Evolutionary conservation across 2,797 vertebrate genomes (phyloP), one percentile per base, ranked within the genome.

Genomic region (Bothrops alternatus): DNA sequence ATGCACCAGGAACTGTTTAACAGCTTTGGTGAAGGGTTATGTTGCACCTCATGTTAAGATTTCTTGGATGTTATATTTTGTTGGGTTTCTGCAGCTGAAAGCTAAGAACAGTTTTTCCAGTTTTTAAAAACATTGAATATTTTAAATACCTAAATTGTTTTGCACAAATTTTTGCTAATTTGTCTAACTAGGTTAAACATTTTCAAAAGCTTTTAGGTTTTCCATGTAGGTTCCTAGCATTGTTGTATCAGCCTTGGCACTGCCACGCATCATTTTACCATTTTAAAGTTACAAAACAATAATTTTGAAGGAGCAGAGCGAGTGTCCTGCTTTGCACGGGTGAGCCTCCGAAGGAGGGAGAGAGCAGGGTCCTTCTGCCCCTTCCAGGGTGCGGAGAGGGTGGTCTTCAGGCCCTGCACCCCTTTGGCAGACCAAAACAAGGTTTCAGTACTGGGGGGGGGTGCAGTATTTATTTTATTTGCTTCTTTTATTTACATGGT

Each of bases 11-110:
- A 97, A 97, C 98, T 98, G 97, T 98, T 98, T 98, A 98, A 98
- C 98, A 98, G 98, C 98, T 98, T 98, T 98, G 97, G 98, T 97
- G 97, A 98, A 98, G 98, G 98, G 98, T 98, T 98, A 98, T 98
- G 97, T 98, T 97, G 97, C 98, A 98, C 98, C 98, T 98, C 98
- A 97, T 98, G 98, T 97, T 98, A 98, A 98, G 97, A 98, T 98
- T 98, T 97, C 98, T 98, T 98, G 97, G 97, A 98, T 98, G 97
- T 98, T 98, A 98, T 97, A 98, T 98, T 98, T 98, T 98, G 98
- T 98, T 98, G 98, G 97, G 97, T 98, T 98, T 98, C 97, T 98
- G 98, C 98, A 98, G 97, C 98, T 98, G 97, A 98, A 98, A 98
- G 97, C 97, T 96, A 98, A 97, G 98, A 98, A 98, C 97, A 97